Base-by-base conservation (phyloP, 2,113 vertebrate genomes). In the Alethe diademata region DNA sequence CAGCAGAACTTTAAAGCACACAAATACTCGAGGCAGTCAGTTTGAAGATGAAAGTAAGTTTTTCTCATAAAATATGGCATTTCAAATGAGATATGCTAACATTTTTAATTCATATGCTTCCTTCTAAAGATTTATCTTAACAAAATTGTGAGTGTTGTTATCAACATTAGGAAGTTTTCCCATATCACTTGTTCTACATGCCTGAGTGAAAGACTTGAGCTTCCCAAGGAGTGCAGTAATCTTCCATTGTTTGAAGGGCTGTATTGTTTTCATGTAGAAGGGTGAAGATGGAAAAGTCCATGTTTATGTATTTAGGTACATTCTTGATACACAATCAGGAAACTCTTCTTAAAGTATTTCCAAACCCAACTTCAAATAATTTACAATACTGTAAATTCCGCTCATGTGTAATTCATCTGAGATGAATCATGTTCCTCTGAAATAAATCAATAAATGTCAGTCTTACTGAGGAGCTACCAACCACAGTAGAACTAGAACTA, bases 91-190 rank as follows among this genome's bases (percentile, higher is more conserved):
- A 79, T 91, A 60, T 29, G 53, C 36, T 86, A 87, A 85, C 48
- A 62, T 93, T 97, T 88, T 84, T 81, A 91, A 94, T 90, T 95
- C 89, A 78, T 36, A 17, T 42, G 33, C 72, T 91, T 92, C 78
- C 61, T 95, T 83, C 42, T 80, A 50, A 54, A 95, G 81, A 91
- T 75, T 95, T 83, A 92, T 95, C 35, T 33, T 92, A 70, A 94
- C 83, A 95, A 96, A 96, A 76, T 45, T 72, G 6, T 60, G 56
- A 88, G 56, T 73, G 76, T 64, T 94, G 66, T 38, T 56, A 92
- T 73, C 89, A 95, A 61, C 64, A 45, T 86, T 53, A 90, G 69
- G 66, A 80, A 93, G 51, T 91, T 86, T 95, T 88, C 22, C 26
- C n/a, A n/a, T 51, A 61, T 78, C 70, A 73, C 78, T 94, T 88